phyloP scores from a whole-genome alignment of 2,888 invertebrate species.

The Synergus itoensis region DNA sequence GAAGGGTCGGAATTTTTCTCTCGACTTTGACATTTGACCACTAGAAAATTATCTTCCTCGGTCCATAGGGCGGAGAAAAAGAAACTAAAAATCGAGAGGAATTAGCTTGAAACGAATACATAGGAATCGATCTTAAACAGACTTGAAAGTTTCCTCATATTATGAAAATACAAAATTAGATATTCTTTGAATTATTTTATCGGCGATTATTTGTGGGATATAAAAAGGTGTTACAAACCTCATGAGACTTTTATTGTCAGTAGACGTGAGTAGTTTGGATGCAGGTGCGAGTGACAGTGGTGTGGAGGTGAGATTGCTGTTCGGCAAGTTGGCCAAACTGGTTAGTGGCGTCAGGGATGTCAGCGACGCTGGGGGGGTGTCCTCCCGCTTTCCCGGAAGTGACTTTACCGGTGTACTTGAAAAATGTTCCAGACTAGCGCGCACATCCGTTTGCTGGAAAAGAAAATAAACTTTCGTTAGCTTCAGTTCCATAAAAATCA shows the following conservation, averaged over 20 bases:
- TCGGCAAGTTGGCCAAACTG: conserved; percentile 76
- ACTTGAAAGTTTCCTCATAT: background rate
- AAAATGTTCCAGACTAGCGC: conserved; percentile 75
- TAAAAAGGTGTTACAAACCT: conserved; percentile 64
- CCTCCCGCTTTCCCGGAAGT: conserved; percentile 75
- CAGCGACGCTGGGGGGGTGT: conserved; percentile 75
- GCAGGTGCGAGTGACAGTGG: conserved; percentile 75
- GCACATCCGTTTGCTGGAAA: conserved; percentile 75
- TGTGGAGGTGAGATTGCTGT: conserved; percentile 74
- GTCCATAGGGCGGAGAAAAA: background rate
- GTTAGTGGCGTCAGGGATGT: conserved; percentile 75
- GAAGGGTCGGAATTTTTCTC: background rate
- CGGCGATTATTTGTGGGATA: background rate
- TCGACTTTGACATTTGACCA: background rate
- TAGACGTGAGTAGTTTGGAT: conserved; percentile 74
- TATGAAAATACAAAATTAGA: background rate
- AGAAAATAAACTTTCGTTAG: conserved; percentile 10
- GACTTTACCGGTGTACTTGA: conserved; percentile 75
- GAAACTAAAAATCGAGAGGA: background rate
- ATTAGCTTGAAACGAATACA: too few relatives aligned
- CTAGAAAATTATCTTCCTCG: background rate
- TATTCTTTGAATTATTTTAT: background rate
- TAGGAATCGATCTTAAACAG: background rate
- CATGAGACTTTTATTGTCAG: conserved; percentile 78
- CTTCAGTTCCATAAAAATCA: background rate